Percentiles rank a stretch among this genome's conserved stretches.
Conservation (phyloP, 2,113 vertebrate species). For the Chrysochloris asiatica region DNA sequence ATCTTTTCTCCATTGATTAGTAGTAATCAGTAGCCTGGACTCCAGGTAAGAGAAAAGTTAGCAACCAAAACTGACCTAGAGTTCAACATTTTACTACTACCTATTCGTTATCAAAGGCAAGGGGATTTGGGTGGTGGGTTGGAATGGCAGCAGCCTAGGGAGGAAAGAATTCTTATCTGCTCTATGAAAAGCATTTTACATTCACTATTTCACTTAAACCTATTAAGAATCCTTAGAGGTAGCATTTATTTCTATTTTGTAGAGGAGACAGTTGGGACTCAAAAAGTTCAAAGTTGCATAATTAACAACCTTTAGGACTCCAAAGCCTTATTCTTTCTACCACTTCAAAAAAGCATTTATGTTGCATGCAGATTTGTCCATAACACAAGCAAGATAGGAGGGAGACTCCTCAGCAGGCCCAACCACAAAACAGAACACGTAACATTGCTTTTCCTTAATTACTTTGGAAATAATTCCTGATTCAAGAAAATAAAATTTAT, state of each 20-base stretch:
- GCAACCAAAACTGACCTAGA: neutral
- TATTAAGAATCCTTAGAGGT: neutral
- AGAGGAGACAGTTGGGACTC: neutral
- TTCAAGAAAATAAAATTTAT: conserved; percentile 1
- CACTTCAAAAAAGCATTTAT: neutral
- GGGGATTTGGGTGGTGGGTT: neutral
- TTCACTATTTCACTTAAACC: neutral
- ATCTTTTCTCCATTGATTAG: too few species aligned
- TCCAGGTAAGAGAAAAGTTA: neutral
- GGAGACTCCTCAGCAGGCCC: neutral
- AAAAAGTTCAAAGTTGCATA: neutral
- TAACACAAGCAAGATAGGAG: neutral
- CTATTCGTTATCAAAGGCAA: neutral
- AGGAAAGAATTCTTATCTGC: neutral
- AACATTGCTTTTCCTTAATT: neutral
- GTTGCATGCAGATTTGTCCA: neutral
- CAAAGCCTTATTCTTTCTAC: neutral
- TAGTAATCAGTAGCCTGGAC: neutral
- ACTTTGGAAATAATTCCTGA: conserved; percentile 7
- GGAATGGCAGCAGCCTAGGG: neutral
- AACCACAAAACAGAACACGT: neutral
- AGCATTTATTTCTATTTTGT: neutral
- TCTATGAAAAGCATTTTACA: neutral
- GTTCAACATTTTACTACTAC: neutral
- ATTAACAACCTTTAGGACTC: neutral